Evolutionary conservation across 2,888 invertebrate genomes (phyloP).

Genomic region (Pomacea canaliculata): DNA sequence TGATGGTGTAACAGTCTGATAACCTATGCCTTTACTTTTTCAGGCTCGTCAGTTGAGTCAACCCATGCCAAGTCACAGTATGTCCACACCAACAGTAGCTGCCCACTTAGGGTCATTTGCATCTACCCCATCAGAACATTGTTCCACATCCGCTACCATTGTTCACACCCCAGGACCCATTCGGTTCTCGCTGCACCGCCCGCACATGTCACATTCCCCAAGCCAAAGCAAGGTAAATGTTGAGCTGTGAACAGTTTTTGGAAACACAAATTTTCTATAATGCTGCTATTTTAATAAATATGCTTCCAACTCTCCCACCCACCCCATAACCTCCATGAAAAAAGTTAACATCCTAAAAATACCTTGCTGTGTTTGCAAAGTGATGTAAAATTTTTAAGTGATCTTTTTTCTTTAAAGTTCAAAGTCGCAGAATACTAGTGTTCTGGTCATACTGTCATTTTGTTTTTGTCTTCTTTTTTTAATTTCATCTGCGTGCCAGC

Average conservation of each 20-base stretch:
- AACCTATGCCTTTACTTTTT: not conserved
- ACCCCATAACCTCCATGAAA: no score
- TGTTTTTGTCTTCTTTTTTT: not conserved
- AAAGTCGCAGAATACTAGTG: no score
- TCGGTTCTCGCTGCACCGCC: constrained; percentile 24
- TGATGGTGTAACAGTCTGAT: no score
- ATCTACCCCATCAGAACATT: constrained; percentile 14
- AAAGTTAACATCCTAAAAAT: no score
- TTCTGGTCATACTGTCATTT: no score
- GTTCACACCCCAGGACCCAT: constrained; percentile 26
- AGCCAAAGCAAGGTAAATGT: constrained; percentile 26
- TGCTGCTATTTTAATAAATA: no score
- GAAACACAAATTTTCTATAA: no score
- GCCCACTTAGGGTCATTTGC: constrained; percentile 9
- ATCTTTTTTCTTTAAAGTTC: no score
- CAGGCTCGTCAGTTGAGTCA: constrained; percentile 44
- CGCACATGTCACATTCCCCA: constrained; percentile 4
- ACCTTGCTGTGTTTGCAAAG: no score
- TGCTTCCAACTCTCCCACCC: no score
- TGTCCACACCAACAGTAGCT: constrained; percentile 26
- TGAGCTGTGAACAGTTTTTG: no score
- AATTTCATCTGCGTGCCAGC: not conserved
- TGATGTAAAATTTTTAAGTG: no score
- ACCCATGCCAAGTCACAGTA: constrained; percentile 29
- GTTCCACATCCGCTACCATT: constrained; percentile 24